Base-by-base conservation (phyloP, 2,888 invertebrate species). In the Anticlea derivata region DNA sequence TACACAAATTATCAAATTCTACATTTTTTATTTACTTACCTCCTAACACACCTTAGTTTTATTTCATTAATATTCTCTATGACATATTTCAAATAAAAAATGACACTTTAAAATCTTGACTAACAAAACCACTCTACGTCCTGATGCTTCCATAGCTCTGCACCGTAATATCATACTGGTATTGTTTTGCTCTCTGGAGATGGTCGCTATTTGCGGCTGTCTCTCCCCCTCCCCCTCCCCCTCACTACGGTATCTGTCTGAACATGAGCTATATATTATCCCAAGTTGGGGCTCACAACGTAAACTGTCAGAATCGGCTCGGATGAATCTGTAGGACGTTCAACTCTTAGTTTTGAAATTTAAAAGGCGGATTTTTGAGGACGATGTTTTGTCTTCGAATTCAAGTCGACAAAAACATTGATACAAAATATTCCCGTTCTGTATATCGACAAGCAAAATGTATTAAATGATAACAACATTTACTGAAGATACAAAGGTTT, bases 211-310 rank as follows among this genome's bases (percentile, higher is more conserved):
- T 89, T 89, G 85, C 80, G 88, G 86, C 81, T 79, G 77, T 75
- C 78, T 75, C 74, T 65, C 71, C 65, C 68, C 58, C 63, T 66
- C 61, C 60, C 57, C 48, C 58, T 47, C 41, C 65, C 72, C 71
- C 65, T 63, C 78, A 68, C 79, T 77, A 78, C 83, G 79, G 82
- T 83, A 80, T 77, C 79, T 81, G 86, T 83, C 86, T 86, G 85
- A 80, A 81, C 83, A 81, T 76, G 83, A 80, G 86, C 87, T 85
- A 89, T 88, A 88, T 87, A 86, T 89, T 86, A 89, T 86, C 84
- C 84, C 81, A 77, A 84, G 73, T 85, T 83, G 83, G 83, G 70
- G 78, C 78, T 80, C 78, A 76, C 80, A 78, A 80, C 81, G 85
- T 85, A 86, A 87, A 86, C 88, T 86, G 87, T 86, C 87, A 87